Evolutionary conservation across 2,113 vertebrate genomes (phyloP).

Genomic region (Odobenus rosmarus): DNA sequence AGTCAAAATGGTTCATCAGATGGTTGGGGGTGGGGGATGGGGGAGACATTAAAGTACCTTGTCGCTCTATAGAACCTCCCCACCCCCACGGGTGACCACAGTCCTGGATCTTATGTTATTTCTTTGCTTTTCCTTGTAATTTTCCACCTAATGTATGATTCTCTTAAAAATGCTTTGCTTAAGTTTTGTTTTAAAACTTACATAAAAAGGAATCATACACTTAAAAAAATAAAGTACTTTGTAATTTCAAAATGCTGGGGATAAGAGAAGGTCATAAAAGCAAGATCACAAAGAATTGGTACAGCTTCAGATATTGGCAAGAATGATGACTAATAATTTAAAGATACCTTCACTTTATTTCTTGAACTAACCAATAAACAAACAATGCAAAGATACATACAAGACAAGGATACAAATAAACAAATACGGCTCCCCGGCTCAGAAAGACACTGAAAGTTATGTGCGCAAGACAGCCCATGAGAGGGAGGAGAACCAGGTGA

Average conservation of each 20-base stretch:
- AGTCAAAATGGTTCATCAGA: neutral
- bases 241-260: neutral
- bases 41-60: neutral
- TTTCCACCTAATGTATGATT: neutral
- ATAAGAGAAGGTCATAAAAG: neutral
- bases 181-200: constrained; percentile 41
- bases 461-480: neutral
- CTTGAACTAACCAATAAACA: neutral
- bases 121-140: neutral
- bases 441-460: neutral
- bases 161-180: neutral
- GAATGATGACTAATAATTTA: neutral
- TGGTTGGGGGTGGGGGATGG: neutral
- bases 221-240: neutral
- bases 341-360: neutral
- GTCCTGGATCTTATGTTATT: neutral
- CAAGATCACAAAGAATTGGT: neutral
- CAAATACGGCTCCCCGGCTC: neutral
- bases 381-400: neutral
- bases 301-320: neutral
- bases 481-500: neutral
- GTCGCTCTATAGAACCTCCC: neutral
- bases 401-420: neutral
- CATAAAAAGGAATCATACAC: neutral
- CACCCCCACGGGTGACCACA: neutral